Percentiles rank a stretch among this genome's conserved stretches.
Conservation (phyloP, 2,797 vertebrate genomes). For the Thunnus albacares region DNA sequence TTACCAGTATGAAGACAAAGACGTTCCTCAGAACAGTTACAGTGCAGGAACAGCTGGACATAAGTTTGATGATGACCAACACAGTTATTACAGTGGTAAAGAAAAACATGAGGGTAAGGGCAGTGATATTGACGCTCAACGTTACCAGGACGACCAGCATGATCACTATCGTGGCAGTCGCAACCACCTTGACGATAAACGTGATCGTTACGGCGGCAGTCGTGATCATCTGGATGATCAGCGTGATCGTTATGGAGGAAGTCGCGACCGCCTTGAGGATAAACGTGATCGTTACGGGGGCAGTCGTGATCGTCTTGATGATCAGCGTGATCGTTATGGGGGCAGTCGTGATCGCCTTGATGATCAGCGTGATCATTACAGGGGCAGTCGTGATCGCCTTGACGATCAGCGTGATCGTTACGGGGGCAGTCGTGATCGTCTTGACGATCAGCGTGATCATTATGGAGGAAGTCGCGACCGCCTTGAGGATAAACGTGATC, state of each 20-base stretch:
- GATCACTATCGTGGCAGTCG: constrained; percentile 48
- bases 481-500: no score
- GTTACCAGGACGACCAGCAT: constrained; percentile 42
- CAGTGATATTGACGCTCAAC: constrained; percentile 53
- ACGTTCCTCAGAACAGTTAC: constrained; percentile 25
- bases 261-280: constrained; percentile 37
- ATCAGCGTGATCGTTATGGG: not conserved
- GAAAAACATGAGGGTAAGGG: constrained; percentile 47
- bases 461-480: no score
- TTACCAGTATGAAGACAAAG: constrained; percentile 38
- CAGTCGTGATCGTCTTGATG: constrained; percentile 46
- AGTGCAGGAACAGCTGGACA: not conserved
- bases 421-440: constrained; percentile 27
- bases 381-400: constrained; percentile 54
- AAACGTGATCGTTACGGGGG: constrained; percentile 17
- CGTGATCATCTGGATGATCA: constrained; percentile 42
- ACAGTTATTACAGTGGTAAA: constrained; percentile 51
- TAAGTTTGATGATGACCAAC: constrained; percentile 60
- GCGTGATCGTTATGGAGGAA: accelerated
- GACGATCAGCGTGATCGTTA: constrained; percentile 26
- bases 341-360: constrained; percentile 59
- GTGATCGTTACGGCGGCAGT: constrained; percentile 9
- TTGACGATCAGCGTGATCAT: not conserved
- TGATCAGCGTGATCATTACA: constrained; percentile 3
- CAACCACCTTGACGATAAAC: constrained; percentile 44